Conservation (phyloP, 2,113 vertebrate genomes). For the Mus spicilegus region DNA sequence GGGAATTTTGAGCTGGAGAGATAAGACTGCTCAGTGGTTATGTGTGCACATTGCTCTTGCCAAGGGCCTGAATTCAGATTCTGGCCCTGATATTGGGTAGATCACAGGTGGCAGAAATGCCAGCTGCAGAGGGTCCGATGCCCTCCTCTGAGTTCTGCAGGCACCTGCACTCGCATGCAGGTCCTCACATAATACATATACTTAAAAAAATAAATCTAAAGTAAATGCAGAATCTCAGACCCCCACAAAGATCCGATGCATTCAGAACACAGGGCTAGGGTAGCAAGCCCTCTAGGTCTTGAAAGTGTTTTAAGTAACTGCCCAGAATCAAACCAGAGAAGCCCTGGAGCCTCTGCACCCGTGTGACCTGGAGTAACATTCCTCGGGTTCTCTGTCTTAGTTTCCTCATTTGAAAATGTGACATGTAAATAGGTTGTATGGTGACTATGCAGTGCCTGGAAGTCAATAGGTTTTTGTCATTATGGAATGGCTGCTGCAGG, state of each 20-base stretch:
- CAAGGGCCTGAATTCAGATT: not conserved
- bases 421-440: not conserved
- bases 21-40: not conserved
- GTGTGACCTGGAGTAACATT: not conserved
- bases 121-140: not conserved
- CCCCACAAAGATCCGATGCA: not conserved
- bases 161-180: not conserved
- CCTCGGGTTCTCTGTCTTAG: not conserved
- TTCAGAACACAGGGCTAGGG: not conserved
- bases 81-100: too few species aligned
- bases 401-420: not conserved
- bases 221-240: not conserved
- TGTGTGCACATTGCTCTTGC: not conserved
- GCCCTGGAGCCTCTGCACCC: not conserved
- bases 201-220: not conserved
- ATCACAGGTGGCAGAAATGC: not conserved
- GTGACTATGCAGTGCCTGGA: not conserved
- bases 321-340: not conserved
- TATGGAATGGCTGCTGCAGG: not conserved
- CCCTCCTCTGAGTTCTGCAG: not conserved
- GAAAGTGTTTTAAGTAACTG: not conserved
- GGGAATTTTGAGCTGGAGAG: not conserved
- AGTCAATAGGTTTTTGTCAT: not conserved
- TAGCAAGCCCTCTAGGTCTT: not conserved
- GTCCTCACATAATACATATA: not conserved